These are phyloP conservation scores for Coilia nasus DNA, from an alignment of 2,797 vertebrate genomes.

Conservation along the genomic window DNA sequence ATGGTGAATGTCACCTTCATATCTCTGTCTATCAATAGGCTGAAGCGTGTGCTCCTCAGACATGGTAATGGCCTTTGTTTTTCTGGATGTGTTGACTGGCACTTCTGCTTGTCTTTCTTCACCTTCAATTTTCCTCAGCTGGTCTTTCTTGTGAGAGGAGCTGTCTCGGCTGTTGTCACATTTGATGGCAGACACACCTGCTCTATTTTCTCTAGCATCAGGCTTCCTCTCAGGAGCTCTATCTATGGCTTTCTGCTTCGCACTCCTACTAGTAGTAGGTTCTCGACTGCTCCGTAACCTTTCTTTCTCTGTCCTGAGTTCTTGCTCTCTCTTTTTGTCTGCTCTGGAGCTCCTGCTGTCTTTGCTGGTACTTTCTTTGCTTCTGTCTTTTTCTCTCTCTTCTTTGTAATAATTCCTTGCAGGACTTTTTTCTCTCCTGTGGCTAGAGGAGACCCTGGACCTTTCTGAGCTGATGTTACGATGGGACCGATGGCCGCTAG, in stretches of 20 bases:
- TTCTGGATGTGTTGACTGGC: constrained; percentile 39
- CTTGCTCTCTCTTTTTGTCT: constrained; percentile 47
- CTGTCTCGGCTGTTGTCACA: not conserved
- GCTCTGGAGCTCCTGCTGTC: constrained; percentile 56
- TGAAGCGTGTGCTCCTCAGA: constrained; percentile 47
- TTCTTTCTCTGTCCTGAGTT: constrained; percentile 20
- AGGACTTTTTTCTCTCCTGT: constrained; percentile 51
- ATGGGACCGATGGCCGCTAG: constrained; percentile 66
- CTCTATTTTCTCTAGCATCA: constrained; percentile 26
- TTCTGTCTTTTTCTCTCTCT: constrained; percentile 75
- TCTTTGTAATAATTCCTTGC: constrained; percentile 73
- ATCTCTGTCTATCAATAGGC: not conserved
- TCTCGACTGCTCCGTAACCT: not conserved
- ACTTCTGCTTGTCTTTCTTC: not conserved
- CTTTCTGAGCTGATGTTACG: constrained; percentile 22
- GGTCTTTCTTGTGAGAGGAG: constrained; percentile 23
- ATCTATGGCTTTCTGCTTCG: constrained; percentile 26
- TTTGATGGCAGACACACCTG: constrained; percentile 9
- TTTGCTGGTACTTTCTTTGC: constrained; percentile 70
- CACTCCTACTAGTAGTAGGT: constrained; percentile 29
- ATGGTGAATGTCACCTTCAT: not conserved
- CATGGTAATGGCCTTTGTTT: constrained; percentile 49
- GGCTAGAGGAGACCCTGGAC: constrained; percentile 51
- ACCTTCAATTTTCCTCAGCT: constrained; percentile 23
- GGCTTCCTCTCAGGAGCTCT: not conserved